A percentile compares a stretch with the other conserved stretches of the same genome.
Conservation (phyloP, 2,888 invertebrate genomes). For the Carcina quercana region DNA sequence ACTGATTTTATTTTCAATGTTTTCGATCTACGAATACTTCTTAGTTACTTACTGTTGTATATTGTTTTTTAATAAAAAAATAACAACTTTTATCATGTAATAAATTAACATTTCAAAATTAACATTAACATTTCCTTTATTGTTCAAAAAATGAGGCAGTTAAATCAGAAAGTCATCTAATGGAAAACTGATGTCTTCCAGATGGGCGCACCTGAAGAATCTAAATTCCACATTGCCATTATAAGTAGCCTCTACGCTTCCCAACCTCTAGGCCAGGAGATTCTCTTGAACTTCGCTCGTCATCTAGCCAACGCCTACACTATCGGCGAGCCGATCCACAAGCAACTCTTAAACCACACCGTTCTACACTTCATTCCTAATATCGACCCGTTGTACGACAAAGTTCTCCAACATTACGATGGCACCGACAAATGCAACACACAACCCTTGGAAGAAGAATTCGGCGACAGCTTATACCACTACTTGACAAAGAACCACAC, state of each 20-base stretch:
- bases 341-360: conserved; percentile 78
- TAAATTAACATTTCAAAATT: conserved; percentile 67
- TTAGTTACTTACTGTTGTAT: conserved; percentile 70
- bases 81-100: conserved; percentile 69
- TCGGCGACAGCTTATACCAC: conserved; percentile 78
- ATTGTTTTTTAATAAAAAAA: conserved; percentile 65
- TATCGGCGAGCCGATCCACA: conserved; percentile 78
- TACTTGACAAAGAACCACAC: conserved; percentile 52
- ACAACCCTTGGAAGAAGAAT: conserved; percentile 67
- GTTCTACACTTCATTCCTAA: conserved; percentile 88
- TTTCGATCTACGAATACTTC: conserved; percentile 61
- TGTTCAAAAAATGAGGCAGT: too few relatives aligned
- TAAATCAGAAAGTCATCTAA: too few relatives aligned
- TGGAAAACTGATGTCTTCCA: too few relatives aligned
- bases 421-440: conserved; percentile 46
- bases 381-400: conserved; percentile 45
- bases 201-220: conserved; percentile 85
- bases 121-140: conserved; percentile 19
- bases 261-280: conserved; percentile 89
- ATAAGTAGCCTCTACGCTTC: conserved; percentile 88
- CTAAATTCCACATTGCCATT: conserved; percentile 88
- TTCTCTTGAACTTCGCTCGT: conserved; percentile 86
- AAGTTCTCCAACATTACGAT: conserved; percentile 40
- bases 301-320: conserved; percentile 84
- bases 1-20: conserved; percentile 71